Percentiles rank a stretch among this genome's conserved stretches.
These are phyloP conservation scores for Lasioglossum villosulum DNA, from an alignment of 2,888 invertebrate genomes.

Conservation along the genomic window DNA sequence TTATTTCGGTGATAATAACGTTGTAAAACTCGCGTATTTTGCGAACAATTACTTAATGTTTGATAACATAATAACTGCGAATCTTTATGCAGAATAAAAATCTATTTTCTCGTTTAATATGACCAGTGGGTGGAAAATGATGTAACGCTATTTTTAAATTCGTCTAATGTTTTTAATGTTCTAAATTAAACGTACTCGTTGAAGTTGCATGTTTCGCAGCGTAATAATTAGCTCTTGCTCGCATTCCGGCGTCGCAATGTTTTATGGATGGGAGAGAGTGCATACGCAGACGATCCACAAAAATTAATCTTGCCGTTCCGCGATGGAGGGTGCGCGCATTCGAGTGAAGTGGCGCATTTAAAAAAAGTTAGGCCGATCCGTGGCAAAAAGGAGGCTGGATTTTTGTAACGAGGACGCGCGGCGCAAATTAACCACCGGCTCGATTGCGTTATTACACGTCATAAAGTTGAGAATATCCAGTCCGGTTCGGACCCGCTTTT, in stretches of 20 bases:
- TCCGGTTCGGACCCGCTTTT: constrained; percentile 54
- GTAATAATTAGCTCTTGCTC: neutral
- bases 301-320: neutral
- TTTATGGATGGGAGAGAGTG: neutral
- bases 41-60: no score
- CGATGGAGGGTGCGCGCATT: neutral
- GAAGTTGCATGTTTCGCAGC: neutral
- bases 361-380: neutral
- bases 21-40: no score
- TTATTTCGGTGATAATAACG: no score
- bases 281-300: constrained; percentile 16
- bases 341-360: constrained; percentile 11
- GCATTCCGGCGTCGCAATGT: neutral
- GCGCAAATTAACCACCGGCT: constrained; percentile 38
- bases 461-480: constrained; percentile 66
- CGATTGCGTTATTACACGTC: constrained; percentile 57
- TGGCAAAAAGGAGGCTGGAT: constrained; percentile 20
- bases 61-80: no score
- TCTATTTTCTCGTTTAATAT: no score
- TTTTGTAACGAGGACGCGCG: constrained; percentile 21
- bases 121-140: no score
- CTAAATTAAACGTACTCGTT: no score
- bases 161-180: no score
- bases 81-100: no score
- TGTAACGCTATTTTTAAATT: no score